Conservation (phyloP, 2,888 invertebrate genomes). For the Bombylius major region DNA sequence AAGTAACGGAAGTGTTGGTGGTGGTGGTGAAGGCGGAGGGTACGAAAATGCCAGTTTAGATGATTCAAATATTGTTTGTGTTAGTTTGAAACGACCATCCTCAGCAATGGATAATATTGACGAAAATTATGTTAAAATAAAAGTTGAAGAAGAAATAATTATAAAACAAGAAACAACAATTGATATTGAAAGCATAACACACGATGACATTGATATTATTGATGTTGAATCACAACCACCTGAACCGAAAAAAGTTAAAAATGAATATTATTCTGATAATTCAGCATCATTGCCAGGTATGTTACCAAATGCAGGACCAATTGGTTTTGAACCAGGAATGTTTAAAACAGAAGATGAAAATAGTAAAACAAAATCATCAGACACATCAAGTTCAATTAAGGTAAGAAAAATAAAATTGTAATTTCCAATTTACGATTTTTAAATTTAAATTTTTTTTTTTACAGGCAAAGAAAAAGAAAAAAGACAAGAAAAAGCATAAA, state of each 20-base stretch:
- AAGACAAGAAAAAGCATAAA: conserved; percentile 71
- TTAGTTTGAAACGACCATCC: conserved; percentile 1
- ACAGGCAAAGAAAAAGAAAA: conserved; percentile 58
- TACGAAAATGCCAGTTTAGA: not conserved
- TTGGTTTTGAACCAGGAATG: conserved; percentile 78
- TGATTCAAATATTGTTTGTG: not conserved
- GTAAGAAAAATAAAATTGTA: conserved; percentile 21
- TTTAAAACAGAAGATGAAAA: conserved; percentile 47
- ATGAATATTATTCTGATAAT: conserved; percentile 62
- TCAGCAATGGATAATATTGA: not conserved
- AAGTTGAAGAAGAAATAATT: conserved; percentile 24
- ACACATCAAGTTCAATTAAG: conserved; percentile 37
- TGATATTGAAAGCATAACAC: not conserved
- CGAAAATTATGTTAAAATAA: conserved; percentile 19
- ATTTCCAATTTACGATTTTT: not conserved
- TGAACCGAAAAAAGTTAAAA: conserved; percentile 28
- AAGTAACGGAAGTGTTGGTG: not conserved
- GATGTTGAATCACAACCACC: conserved; percentile 6
- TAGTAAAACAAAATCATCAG: conserved; percentile 42
- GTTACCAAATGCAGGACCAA: conserved; percentile 49
- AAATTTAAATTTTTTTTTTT: conserved; percentile 3
- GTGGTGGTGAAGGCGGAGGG: not conserved
- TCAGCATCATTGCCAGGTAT: conserved; percentile 67
- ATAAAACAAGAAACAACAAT: conserved; percentile 2
- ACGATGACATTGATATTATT: not conserved